A percentile compares a stretch with the other conserved stretches of the same genome.
These are phyloP conservation scores for Gambelia wislizenii DNA, from an alignment of 2,797 vertebrate genomes.

Conservation along the genomic window DNA sequence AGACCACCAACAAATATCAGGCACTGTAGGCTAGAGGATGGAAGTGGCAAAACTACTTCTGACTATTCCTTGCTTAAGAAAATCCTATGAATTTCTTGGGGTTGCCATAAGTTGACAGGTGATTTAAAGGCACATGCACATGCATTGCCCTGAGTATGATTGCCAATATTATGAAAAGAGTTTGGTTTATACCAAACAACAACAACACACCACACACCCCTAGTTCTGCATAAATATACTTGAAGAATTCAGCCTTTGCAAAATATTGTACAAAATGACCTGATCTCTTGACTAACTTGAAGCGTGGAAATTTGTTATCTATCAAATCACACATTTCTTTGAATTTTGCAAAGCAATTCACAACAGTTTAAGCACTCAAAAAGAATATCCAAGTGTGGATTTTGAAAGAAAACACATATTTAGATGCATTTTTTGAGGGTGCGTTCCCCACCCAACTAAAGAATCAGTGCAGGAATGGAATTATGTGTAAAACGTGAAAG, in stretches of 20 bases:
- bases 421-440: neutral
- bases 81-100: too few relatives aligned
- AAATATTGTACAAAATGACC: neutral
- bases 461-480: neutral
- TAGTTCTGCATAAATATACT: neutral
- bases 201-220: too few relatives aligned
- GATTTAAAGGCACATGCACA: too few relatives aligned
- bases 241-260: neutral
- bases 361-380: neutral
- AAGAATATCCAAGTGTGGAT: neutral
- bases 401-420: neutral
- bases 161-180: neutral
- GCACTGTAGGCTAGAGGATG: too few relatives aligned
- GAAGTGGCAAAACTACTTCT: too few relatives aligned
- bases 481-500: neutral
- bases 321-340: neutral
- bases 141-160: too few relatives aligned
- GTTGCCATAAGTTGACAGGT: too few relatives aligned
- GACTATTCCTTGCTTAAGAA: too few relatives aligned
- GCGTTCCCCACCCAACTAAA: too few relatives aligned
- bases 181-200: neutral
- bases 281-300: neutral
- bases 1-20: too few relatives aligned
- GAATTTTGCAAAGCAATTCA: neutral
- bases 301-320: too few relatives aligned